Conservation (phyloP, 1,140 invertebrate species). For the Papilio polytes region DNA sequence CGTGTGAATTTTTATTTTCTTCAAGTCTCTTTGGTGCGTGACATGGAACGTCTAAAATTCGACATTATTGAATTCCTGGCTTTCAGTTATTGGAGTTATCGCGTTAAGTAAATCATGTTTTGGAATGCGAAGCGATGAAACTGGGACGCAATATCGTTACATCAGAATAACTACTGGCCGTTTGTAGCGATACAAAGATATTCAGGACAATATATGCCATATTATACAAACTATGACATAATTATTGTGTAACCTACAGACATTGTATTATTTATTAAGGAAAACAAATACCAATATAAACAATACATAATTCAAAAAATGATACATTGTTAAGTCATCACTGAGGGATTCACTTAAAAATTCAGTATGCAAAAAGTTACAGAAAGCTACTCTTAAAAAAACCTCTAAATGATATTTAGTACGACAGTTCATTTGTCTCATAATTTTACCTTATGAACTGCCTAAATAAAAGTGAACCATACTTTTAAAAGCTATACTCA, state of each 20-base stretch:
- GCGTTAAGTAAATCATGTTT: constrained; percentile 28
- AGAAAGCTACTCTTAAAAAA: too few relatives aligned
- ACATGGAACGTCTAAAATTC: not conserved
- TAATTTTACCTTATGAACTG: too few relatives aligned
- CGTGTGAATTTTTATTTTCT: not conserved
- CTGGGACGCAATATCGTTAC: constrained; percentile 16
- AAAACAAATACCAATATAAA: not conserved
- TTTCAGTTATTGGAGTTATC: constrained; percentile 8
- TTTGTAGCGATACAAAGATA: not conserved
- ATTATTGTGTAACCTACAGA: not conserved
- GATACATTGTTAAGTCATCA: too few relatives aligned
- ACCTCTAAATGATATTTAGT: too few relatives aligned
- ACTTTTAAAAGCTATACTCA: too few relatives aligned
- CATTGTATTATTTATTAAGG: not conserved
- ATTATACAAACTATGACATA: not conserved
- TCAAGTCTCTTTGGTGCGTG: not conserved
- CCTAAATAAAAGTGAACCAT: too few relatives aligned
- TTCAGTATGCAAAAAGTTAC: too few relatives aligned
- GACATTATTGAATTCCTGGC: not conserved
- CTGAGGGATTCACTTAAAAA: too few relatives aligned
- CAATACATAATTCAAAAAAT: too few relatives aligned
- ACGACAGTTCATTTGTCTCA: too few relatives aligned
- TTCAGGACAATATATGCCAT: not conserved
- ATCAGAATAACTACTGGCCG: constrained; percentile 5
- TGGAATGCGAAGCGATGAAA: constrained; percentile 6